Percentiles rank a stretch among this genome's conserved stretches.
Conservation (phyloP, 2,113 vertebrate species). For the Actenoides lindsayi region DNA sequence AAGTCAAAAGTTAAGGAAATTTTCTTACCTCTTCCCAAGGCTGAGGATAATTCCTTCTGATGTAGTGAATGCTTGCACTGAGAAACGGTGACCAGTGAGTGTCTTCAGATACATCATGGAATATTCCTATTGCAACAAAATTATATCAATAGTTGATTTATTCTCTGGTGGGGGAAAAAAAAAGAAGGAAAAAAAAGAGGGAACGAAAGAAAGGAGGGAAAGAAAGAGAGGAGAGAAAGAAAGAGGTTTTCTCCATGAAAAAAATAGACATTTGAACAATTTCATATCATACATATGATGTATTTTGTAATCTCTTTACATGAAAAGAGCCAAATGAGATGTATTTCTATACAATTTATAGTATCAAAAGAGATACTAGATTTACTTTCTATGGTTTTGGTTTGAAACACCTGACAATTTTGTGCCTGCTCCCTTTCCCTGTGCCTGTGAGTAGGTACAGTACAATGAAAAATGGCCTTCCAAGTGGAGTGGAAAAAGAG, state of each 20-base stretch:
- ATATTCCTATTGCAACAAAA: conserved; percentile 64
- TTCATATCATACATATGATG: background rate
- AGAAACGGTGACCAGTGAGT: conserved; percentile 84
- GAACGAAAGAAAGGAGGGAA: background rate
- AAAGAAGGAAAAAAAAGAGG: fast-evolving
- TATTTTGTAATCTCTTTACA: background rate
- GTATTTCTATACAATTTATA: background rate
- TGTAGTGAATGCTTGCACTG: conserved; percentile 74
- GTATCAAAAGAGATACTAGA: background rate
- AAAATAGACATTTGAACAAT: background rate
- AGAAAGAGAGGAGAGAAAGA: background rate
- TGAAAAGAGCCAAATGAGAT: background rate
- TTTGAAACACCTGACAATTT: background rate
- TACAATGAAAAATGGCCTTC: background rate
- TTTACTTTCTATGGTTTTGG: background rate
- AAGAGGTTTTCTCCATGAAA: background rate
- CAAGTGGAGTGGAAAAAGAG: background rate
- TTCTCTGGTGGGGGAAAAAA: background rate
- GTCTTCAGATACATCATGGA: conserved; percentile 76
- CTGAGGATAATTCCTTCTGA: conserved; percentile 74
- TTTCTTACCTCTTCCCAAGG: conserved; percentile 78
- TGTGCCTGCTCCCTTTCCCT: background rate
- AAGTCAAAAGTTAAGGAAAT: background rate
- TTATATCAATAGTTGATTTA: background rate
- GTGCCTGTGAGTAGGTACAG: background rate